A percentile compares a stretch with the other conserved stretches of the same genome.
phyloP scores from a whole-genome alignment of 2,888 invertebrate genomes.

The Ramazzottius varieornatus region DNA sequence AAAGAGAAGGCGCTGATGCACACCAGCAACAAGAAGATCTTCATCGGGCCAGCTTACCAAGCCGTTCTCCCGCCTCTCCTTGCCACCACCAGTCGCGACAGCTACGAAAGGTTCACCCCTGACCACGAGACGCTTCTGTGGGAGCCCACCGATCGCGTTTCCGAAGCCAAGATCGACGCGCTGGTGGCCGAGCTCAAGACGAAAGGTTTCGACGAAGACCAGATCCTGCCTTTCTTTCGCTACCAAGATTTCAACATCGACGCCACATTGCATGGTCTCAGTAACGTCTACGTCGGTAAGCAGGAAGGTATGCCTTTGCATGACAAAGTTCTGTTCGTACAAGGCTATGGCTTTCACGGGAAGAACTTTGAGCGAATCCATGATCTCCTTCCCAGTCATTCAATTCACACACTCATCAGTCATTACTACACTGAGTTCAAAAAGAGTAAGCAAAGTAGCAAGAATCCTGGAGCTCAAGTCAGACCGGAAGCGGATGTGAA shows the following conservation, averaged over 20 bases:
- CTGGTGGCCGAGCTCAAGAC: neutral
- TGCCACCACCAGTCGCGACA: neutral
- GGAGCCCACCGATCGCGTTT: neutral
- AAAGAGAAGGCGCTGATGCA: slow-evolving; percentile 4
- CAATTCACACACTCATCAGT: neutral
- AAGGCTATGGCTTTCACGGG: neutral
- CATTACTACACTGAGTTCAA: slow-evolving; percentile 3
- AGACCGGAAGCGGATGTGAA: neutral
- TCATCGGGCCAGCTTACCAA: neutral
- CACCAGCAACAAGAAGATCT: slow-evolving; percentile 3
- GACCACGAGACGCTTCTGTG: neutral
- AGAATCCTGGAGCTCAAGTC: no score
- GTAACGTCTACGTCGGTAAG: neutral
- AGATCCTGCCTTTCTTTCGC: neutral
- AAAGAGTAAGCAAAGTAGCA: neutral
- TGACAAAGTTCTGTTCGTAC: neutral
- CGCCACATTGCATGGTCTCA: neutral
- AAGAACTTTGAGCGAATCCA: neutral
- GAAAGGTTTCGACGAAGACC: slow-evolving; percentile 2
- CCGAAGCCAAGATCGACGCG: neutral
- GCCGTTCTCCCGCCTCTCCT: neutral
- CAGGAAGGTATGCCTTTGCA: neutral
- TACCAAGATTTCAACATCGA: neutral
- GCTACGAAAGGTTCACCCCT: neutral
- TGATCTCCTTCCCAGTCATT: neutral